Evolutionary conservation across 2,113 vertebrate genomes (phyloP), one percentile per base, ranked within the genome.

Genomic region (Plestiodon gilberti): DNA sequence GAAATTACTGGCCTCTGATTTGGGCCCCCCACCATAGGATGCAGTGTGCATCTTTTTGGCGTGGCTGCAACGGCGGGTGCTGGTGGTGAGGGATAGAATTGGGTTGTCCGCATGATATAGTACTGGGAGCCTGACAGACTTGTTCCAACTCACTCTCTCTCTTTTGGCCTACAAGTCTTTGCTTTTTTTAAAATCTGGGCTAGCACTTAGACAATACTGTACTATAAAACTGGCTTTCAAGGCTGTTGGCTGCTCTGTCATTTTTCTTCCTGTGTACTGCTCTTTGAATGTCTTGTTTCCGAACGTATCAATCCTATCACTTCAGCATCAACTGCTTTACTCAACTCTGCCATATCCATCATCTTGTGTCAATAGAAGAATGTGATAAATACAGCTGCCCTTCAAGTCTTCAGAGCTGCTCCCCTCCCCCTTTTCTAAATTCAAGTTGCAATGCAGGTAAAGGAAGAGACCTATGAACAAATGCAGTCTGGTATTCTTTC

Each of bases 281-380:
- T 48, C 74, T 78, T 67, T 80, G 81, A 90, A 55, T 70, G 30
- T 90, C 71, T n/a, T 74, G 77, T 89, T 88, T 84, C 30, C 40
- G 23, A 73, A 86, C 3, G 22, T 2, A 33, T 17, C 62, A 83
- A 48, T 77, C 65, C 81, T 33, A n/a, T 87, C 38, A 88, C 64
- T 80, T 84, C 76, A 35, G 25, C 0, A 0, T 3, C 55, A 91
- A 77, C 35, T 0, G 0, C 78, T 84, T 81, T 73, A 81, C 52
- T 61, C 74, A 81, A 35, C 57, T 73, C 74, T 78, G 79, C 79
- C 83, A 64, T 61, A 89, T 89, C 78, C 79, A 77, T 86, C 79
- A 82, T 62, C 86, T 25, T 20, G 17, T 64, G 64, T 84, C 85
- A 64, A 76, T 57, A 52, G 40, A 40, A 85, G n/a, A n/a, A 43